Conservation (phyloP, 2,113 vertebrate species). For the Charadrius vociferus region DNA sequence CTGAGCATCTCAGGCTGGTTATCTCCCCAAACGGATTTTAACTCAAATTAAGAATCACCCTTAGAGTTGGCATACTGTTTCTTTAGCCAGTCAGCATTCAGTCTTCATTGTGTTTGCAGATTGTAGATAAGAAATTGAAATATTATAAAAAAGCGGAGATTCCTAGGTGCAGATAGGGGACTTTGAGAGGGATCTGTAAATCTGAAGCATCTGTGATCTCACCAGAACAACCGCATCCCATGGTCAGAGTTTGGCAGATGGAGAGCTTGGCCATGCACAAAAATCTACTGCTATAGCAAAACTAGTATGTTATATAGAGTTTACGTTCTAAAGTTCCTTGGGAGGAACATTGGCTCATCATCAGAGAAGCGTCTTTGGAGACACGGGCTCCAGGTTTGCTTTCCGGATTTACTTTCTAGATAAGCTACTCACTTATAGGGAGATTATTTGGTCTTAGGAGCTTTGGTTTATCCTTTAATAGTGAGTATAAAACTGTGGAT, state of each 20-base stretch:
- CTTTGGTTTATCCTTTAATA: neutral
- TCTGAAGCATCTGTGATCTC: neutral
- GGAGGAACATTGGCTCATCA: neutral
- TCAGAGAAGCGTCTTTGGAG: neutral
- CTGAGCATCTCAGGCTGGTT: neutral
- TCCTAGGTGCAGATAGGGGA: neutral
- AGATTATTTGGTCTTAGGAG: neutral
- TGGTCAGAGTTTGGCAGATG: neutral
- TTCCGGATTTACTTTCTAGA: neutral
- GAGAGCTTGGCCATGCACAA: neutral
- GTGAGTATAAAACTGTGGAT: neutral
- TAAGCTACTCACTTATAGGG: neutral
- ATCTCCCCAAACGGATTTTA: neutral
- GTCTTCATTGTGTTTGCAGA: neutral
- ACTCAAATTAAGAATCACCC: neutral
- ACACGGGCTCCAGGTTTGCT: neutral
- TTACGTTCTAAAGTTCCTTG: neutral
- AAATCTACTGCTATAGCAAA: neutral
- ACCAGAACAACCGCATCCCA: rapidly evolving
- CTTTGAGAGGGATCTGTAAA: neutral
- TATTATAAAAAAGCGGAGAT: neutral
- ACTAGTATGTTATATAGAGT: neutral
- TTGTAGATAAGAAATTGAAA: neutral
- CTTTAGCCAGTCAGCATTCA: neutral
- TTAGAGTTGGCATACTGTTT: neutral